Evolutionary conservation across 2,797 vertebrate genomes (phyloP).

Genomic region (Carcharodon carcharias): DNA sequence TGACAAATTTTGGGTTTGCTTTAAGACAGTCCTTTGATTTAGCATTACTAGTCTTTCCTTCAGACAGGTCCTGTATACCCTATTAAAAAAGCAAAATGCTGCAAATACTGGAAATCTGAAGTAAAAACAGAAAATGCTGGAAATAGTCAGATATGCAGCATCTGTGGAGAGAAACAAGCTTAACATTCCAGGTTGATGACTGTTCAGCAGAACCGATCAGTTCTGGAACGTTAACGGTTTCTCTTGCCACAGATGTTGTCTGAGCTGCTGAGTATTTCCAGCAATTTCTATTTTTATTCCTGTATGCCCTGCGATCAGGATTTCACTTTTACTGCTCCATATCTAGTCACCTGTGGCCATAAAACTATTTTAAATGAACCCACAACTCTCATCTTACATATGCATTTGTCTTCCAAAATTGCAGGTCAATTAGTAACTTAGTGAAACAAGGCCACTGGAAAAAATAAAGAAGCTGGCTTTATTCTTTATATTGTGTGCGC

Average conservation of each 20-base stretch:
- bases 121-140: too few species aligned
- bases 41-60: not conserved
- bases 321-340: not conserved
- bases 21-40: not conserved
- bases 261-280: not conserved
- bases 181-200: too few species aligned
- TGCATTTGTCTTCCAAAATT: not conserved
- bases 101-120: too few species aligned
- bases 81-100: too few species aligned
- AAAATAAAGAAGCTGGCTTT: not conserved
- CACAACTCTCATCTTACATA: not conserved
- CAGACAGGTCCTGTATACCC: not conserved
- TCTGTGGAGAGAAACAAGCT: too few species aligned
- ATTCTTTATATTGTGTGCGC: not conserved
- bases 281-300: not conserved
- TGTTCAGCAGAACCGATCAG: too few species aligned
- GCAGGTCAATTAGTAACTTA: not conserved
- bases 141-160: too few species aligned
- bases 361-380: not conserved
- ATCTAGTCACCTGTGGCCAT: not conserved
- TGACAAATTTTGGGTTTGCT: not conserved
- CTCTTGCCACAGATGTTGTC: too few species aligned
- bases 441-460: not conserved
- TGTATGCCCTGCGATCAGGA: not conserved
- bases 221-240: too few species aligned